Evolutionary conservation across 2,113 vertebrate species (phyloP).

Genomic region (Salminus brasiliensis): DNA sequence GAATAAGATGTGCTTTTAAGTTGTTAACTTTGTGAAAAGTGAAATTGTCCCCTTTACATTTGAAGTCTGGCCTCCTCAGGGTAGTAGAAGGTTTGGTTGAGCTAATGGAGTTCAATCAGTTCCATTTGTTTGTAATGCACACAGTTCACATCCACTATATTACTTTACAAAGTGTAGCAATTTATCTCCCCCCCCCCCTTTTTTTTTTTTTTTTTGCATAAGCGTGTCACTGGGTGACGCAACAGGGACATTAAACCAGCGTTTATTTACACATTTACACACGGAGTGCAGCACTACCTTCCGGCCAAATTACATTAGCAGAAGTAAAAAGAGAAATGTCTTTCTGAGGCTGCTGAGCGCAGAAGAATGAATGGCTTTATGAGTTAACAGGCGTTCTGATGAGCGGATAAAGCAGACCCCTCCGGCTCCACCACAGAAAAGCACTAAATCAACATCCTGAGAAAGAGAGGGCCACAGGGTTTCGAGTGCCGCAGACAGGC

Average conservation of each 20-base stretch:
- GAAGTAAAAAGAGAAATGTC: conserved; percentile 41
- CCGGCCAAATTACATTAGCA: conserved; percentile 39
- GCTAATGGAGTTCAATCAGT: conserved; percentile 65
- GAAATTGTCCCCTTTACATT: conserved; percentile 59
- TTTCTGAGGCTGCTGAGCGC: conserved; percentile 47
- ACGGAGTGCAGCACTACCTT: conserved; percentile 46
- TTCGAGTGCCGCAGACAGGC: conserved; percentile 60
- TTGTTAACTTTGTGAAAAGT: conserved; percentile 59
- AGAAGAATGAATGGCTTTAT: conserved; percentile 62
- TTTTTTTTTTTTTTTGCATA: conserved; percentile 59
- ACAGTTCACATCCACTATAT: conserved; percentile 56
- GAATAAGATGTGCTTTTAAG: conserved; percentile 6
- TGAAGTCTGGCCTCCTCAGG: conserved; percentile 49
- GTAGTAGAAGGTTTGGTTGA: conserved; percentile 64
- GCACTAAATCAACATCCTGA: conserved; percentile 64
- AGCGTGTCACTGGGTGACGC: conserved; percentile 64
- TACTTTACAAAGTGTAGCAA: conserved; percentile 58
- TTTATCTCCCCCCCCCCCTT: conserved; percentile 54
- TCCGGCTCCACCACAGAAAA: conserved; percentile 46
- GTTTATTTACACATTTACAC: conserved; percentile 72
- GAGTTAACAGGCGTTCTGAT: conserved; percentile 62
- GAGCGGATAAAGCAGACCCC: conserved; percentile 58
- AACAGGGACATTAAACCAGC: conserved; percentile 66
- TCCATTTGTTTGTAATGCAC: conserved; percentile 67
- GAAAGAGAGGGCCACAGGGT: conserved; percentile 30